These are phyloP conservation scores for Mungos mungo DNA, from an alignment of 2,113 vertebrate species.

Conservation along the genomic window DNA sequence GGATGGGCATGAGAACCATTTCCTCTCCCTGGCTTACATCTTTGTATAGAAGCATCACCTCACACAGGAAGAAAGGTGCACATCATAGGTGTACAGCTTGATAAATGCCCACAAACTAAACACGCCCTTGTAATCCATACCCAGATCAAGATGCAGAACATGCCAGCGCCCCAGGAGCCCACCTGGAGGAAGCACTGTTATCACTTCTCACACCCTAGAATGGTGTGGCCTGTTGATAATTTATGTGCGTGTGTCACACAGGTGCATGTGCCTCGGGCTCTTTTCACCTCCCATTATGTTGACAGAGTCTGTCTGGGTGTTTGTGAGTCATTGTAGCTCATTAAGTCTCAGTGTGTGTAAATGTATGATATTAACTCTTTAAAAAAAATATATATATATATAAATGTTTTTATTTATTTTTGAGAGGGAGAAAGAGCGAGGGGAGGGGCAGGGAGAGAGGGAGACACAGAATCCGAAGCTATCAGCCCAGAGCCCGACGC, in stretches of 20 bases:
- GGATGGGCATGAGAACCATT: rapidly evolving
- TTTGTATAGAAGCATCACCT: not conserved
- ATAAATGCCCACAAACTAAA: not conserved
- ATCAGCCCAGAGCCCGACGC: too few species aligned
- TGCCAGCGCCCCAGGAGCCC: not conserved
- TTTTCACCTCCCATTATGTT: too few species aligned
- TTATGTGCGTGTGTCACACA: rapidly evolving
- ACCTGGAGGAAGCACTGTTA: not conserved
- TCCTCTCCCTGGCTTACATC: not conserved
- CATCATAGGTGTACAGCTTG: rapidly evolving
- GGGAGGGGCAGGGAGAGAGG: too few species aligned
- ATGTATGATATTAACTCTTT: too few species aligned
- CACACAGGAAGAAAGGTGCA: not conserved
- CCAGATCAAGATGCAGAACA: not conserved
- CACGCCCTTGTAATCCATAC: too few species aligned
- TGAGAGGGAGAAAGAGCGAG: too few species aligned
- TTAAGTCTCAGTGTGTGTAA: not conserved
- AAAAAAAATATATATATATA: too few species aligned
- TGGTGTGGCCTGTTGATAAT: not conserved
- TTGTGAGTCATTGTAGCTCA: not conserved
- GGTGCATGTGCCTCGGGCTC: not conserved
- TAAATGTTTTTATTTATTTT: too few species aligned
- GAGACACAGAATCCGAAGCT: too few species aligned
- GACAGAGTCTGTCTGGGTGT: not conserved
- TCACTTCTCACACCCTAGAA: not conserved